phyloP scores from a whole-genome alignment of 2,888 invertebrate species.

The Lithosia quadra region DNA sequence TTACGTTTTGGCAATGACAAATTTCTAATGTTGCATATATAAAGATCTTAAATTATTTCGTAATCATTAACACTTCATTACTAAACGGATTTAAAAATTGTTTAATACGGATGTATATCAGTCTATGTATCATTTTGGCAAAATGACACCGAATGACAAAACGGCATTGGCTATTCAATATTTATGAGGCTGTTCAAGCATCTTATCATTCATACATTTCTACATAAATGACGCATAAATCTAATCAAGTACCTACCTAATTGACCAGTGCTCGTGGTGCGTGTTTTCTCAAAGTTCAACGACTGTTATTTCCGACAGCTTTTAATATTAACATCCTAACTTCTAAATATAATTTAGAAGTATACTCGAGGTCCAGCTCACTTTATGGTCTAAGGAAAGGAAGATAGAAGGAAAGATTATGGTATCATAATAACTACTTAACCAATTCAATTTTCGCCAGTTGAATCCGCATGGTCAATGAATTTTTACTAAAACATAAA shows the following conservation, averaged over 20 bases:
- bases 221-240: neutral
- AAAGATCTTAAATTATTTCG: neutral
- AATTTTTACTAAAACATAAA: too few relatives aligned
- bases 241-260: neutral
- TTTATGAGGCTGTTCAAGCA: neutral
- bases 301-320: neutral
- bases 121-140: neutral
- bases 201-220: neutral
- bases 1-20: constrained; percentile 35
- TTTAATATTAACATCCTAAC: neutral
- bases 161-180: neutral
- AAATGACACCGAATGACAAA: too few relatives aligned
- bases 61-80: constrained; percentile 10
- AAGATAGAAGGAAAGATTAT: too few relatives aligned
- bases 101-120: neutral
- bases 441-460: too few relatives aligned
- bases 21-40: constrained; percentile 5
- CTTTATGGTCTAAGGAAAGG: too few relatives aligned
- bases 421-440: too few relatives aligned
- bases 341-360: too few relatives aligned
- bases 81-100: neutral
- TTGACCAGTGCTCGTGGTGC: neutral
- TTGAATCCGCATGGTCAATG: too few relatives aligned
- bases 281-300: neutral
- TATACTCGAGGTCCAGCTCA: too few relatives aligned